Evolutionary conservation across 2,888 invertebrate species (phyloP).

Genomic region (Noctua comes): DNA sequence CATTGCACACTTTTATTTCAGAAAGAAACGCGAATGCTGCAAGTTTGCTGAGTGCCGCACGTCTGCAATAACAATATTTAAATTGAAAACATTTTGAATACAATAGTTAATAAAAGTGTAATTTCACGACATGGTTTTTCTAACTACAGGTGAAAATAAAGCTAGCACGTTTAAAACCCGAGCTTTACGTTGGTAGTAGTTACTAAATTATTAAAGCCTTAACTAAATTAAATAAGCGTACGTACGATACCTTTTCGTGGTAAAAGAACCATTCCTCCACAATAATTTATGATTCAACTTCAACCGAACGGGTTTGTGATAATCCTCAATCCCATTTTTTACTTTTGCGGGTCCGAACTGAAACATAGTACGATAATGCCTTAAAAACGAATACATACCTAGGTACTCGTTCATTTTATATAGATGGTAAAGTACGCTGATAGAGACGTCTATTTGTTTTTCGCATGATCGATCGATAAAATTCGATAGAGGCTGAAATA

Average conservation of each 20-base stretch:
- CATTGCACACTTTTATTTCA: constrained; percentile 77
- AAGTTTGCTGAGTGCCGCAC: constrained; percentile 14
- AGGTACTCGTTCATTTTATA: neutral
- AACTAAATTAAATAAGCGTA: neutral
- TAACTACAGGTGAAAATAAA: constrained; percentile 3
- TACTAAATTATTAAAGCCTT: neutral
- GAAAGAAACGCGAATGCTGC: neutral
- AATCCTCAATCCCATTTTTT: constrained; percentile 16
- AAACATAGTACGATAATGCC: constrained; percentile 12
- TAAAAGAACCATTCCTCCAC: constrained; percentile 69
- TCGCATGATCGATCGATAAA: too few relatives aligned
- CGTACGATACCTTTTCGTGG: constrained; percentile 28
- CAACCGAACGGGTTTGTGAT: constrained; percentile 63
- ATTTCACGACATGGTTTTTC: constrained; percentile 2
- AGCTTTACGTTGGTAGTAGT: neutral
- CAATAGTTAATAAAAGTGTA: neutral
- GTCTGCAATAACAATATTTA: constrained; percentile 11
- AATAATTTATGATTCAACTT: constrained; percentile 62
- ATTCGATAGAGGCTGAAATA: too few relatives aligned
- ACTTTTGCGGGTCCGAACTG: constrained; percentile 61
- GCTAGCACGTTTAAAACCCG: neutral
- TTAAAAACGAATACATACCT: neutral
- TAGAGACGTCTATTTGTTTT: too few relatives aligned
- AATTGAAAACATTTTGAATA: constrained; percentile 7
- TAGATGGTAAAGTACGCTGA: neutral